Conservation (phyloP, 2,888 invertebrate species). For the Campaea margaritaria region DNA sequence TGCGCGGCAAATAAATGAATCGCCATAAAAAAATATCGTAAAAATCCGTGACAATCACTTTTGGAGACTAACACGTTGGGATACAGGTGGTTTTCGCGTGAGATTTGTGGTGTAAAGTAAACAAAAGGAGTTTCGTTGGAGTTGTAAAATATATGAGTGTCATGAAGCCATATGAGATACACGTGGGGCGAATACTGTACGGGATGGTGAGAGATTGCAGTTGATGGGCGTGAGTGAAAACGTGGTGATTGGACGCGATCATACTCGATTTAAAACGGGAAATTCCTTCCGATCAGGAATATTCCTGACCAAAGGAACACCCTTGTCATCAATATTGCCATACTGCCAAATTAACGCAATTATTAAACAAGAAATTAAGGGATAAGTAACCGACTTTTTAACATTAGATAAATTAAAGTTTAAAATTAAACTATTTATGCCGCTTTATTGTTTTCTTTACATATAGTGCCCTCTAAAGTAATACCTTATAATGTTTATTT, state of each 20-base stretch:
- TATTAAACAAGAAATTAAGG: too few species aligned
- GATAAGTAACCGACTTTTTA: too few species aligned
- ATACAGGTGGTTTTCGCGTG: slow-evolving; percentile 32
- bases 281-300: too few species aligned
- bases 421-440: too few species aligned
- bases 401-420: too few species aligned
- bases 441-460: too few species aligned
- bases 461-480: too few species aligned
- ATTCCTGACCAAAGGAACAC: too few species aligned
- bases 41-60: slow-evolving; percentile 44
- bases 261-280: neutral
- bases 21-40: slow-evolving; percentile 52
- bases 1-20: slow-evolving; percentile 49
- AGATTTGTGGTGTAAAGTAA: slow-evolving; percentile 26
- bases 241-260: slow-evolving; percentile 2
- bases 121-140: slow-evolving; percentile 41
- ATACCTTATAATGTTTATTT: too few species aligned
- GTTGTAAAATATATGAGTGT: slow-evolving; percentile 58
- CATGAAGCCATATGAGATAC: slow-evolving; percentile 54
- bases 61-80: slow-evolving; percentile 5
- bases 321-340: too few species aligned
- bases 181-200: slow-evolving; percentile 51
- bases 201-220: slow-evolving; percentile 30
- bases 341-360: too few species aligned
- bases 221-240: slow-evolving; percentile 36